Evolutionary conservation across 2,888 invertebrate genomes (phyloP).

Genomic region (Rhogogaster chlorosoma): DNA sequence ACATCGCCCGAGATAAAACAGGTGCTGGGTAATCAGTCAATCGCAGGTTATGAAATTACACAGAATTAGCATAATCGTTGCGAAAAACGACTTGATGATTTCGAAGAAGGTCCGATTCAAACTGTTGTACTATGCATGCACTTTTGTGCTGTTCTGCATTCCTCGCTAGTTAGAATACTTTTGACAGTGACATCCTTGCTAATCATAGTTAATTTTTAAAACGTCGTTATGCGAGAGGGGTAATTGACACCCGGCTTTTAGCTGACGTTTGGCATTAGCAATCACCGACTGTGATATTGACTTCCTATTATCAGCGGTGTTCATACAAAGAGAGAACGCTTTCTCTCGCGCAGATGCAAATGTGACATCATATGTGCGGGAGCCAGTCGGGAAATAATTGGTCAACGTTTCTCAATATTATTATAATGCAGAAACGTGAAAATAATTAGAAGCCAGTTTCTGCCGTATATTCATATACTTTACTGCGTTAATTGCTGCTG

Average conservation of each 20-base stretch:
- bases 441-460: not conserved
- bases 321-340: constrained; percentile 34
- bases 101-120: not conserved
- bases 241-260: constrained; percentile 31
- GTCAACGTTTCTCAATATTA: constrained; percentile 28
- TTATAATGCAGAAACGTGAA: constrained; percentile 22
- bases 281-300: constrained; percentile 37
- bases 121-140: not conserved
- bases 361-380: constrained; percentile 48
- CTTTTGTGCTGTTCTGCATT: not conserved
- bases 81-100: not conserved
- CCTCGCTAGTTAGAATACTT: not conserved
- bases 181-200: not conserved
- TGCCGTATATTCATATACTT: not conserved
- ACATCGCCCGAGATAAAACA: not conserved
- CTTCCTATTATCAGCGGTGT: constrained; percentile 33
- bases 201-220: not conserved
- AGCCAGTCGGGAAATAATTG: constrained; percentile 43
- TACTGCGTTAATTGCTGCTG: not conserved
- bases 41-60: not conserved
- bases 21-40: not conserved
- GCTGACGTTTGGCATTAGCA: constrained; percentile 10
- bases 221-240: constrained; percentile 4
- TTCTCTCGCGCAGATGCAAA: constrained; percentile 53
- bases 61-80: not conserved